Evolutionary conservation across 2,113 vertebrate genomes (phyloP).

Genomic region (Clarias gariepinus): DNA sequence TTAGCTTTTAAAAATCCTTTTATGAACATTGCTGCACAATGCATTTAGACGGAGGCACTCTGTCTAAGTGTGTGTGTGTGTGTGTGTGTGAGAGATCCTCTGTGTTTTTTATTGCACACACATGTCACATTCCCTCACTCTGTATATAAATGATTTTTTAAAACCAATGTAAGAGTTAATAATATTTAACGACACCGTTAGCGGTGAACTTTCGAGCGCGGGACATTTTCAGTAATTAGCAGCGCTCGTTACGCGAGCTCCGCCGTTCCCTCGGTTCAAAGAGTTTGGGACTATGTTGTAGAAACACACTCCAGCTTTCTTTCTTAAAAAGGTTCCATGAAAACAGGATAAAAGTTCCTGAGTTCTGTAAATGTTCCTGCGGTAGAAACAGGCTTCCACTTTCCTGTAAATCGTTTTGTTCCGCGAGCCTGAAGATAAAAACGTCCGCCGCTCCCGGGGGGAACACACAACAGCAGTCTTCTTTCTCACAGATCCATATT

Average conservation of each 20-base stretch:
- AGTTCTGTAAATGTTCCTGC: not conserved
- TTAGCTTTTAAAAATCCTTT: not conserved
- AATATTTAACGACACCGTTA: no score
- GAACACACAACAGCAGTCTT: constrained; percentile 44
- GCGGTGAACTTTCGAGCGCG: not conserved
- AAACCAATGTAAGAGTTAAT: no score
- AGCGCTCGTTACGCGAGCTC: not conserved
- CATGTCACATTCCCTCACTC: no score
- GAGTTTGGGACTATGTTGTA: not conserved
- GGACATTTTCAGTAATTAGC: not conserved
- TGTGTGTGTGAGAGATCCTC: not conserved
- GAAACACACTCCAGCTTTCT: not conserved
- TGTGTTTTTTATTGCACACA: no score
- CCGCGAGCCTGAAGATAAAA: not conserved
- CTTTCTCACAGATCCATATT: constrained; percentile 68
- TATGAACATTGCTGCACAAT: not conserved
- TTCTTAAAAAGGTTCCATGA: not conserved
- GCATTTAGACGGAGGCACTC: not conserved
- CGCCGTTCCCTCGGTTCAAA: no score
- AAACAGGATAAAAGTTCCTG: not conserved
- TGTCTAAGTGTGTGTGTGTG: not conserved
- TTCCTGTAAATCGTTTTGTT: not conserved
- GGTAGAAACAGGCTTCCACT: not conserved
- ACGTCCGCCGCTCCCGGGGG: not conserved
- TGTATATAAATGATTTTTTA: no score